Base-by-base conservation (phyloP, 2,113 vertebrate species). In the Halcyon malimbica region DNA sequence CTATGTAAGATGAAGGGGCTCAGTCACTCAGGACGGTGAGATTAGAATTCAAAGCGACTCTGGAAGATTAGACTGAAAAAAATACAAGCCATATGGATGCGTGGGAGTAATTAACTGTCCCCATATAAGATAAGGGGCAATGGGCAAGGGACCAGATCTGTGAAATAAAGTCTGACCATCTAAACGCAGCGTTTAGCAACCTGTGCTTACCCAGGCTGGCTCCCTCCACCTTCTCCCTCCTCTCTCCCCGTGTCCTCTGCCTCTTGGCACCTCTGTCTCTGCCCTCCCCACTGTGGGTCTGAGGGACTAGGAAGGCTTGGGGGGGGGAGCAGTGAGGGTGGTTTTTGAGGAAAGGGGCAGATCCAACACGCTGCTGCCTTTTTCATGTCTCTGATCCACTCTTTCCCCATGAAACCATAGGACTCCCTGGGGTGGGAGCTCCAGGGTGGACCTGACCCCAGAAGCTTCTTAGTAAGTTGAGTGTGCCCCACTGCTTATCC, bases 61-160 rank as follows among this genome's bases (percentile, higher is more conserved):
- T 87, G 83, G 33, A 89, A 91, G 67, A 94, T 81, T 39, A 81
- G 23, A 29, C 33, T n/a, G n/a, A 81, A 81, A 88, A 93, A 51
- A 37, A 39, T 56, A n/a, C 5, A 51, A 75, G 12, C 28, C 13
- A 0, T 46, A 59, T 0, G 1, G 11, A 48, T 64, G 16, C 0
- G 0, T 71, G 15, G 33, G 20, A 78, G 10, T 77, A 63, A 83
- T 92, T 90, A 86, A 26, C 35, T 89, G 16, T 69, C 33, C 24
- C 42, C 48, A 2, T 51, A 39, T 53, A 62, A 91, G 23, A 39
- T 19, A 76, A 42, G 5, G 6, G 28, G 51, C 44, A 37, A 41
- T 2, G 16, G 21, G 13, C 24, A 50, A 53, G 44, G 63, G n/a
- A 77, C 10, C 46, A 74, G 51, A 78, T 70, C 31, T 74, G 5